Percentiles rank a stretch among this genome's conserved stretches.
These are phyloP conservation scores for Passer domesticus DNA, from an alignment of 2,113 vertebrate species.

Conservation along the genomic window DNA sequence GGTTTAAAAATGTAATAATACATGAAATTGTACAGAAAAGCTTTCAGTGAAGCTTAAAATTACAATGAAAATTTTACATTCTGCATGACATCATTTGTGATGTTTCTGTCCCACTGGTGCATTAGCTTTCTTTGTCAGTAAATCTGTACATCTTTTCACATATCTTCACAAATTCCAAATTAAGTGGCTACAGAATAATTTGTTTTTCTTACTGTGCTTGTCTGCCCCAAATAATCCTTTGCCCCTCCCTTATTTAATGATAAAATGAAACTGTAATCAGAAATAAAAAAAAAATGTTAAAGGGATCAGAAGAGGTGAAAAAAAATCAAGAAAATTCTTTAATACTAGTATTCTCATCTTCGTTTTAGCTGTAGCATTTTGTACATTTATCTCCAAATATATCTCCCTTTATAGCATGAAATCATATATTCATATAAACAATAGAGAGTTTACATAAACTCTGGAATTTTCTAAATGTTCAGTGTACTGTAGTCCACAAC, in stretches of 20 bases:
- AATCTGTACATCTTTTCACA: background rate
- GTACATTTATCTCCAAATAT: background rate
- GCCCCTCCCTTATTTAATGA: background rate
- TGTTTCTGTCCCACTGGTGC: slow-evolving; percentile 18
- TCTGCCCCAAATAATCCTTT: background rate
- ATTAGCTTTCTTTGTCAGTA: slow-evolving; percentile 22
- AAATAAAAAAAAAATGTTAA: background rate
- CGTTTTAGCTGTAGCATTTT: background rate
- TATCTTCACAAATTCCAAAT: background rate
- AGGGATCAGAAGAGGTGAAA: background rate
- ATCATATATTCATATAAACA: background rate
- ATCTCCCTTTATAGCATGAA: background rate
- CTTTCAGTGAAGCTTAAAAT: slow-evolving; percentile 55
- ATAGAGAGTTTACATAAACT: background rate
- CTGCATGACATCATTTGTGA: slow-evolving; percentile 32
- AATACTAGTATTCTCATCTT: background rate
- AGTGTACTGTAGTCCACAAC: background rate
- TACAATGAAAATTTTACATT: slow-evolving; percentile 40
- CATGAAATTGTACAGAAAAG: slow-evolving; percentile 38
- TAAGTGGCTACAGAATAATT: background rate
- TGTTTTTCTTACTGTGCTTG: background rate
- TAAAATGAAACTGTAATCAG: background rate
- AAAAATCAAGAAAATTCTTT: background rate
- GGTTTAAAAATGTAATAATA: slow-evolving; percentile 31
- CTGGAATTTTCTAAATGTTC: background rate